Conservation (phyloP, 2,113 vertebrate genomes). For the Phylloscopus trochiloides region DNA sequence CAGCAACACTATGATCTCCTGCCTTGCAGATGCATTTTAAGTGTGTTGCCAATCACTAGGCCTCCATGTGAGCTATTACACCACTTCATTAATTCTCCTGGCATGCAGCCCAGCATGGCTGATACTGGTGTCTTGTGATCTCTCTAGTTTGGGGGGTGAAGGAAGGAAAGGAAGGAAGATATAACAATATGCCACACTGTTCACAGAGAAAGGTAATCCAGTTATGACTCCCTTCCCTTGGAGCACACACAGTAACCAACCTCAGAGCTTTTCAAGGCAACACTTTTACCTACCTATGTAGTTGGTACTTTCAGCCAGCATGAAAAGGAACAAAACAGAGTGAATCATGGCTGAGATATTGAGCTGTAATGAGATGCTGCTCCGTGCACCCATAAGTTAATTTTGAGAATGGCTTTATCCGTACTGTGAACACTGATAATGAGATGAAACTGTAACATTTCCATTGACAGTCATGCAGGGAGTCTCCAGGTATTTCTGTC, state of each 20-base stretch:
- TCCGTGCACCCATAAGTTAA: background rate
- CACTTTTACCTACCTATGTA: background rate
- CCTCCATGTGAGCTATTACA: slow-evolving; percentile 67
- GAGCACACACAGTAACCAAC: background rate
- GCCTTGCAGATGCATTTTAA: slow-evolving; percentile 66
- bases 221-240: background rate
- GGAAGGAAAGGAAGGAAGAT: slow-evolving; percentile 4
- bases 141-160: slow-evolving; percentile 18
- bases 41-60: slow-evolving; percentile 48
- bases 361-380: slow-evolving; percentile 25
- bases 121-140: slow-evolving; percentile 51
- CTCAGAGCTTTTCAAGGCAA: slow-evolving; percentile 13
- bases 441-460: slow-evolving; percentile 29
- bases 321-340: background rate
- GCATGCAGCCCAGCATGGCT: slow-evolving; percentile 55
- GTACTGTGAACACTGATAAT: slow-evolving; percentile 14
- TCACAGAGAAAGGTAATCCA: background rate
- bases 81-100: slow-evolving; percentile 73
- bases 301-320: background rate
- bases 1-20: slow-evolving; percentile 44
- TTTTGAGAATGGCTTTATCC: slow-evolving; percentile 36
- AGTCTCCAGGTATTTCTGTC: slow-evolving; percentile 60
- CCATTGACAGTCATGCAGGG: background rate
- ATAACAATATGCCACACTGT: background rate
- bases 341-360: slow-evolving; percentile 3